phyloP scores from a whole-genome alignment of 2,888 invertebrate genomes.

The Phengaris alcon region DNA sequence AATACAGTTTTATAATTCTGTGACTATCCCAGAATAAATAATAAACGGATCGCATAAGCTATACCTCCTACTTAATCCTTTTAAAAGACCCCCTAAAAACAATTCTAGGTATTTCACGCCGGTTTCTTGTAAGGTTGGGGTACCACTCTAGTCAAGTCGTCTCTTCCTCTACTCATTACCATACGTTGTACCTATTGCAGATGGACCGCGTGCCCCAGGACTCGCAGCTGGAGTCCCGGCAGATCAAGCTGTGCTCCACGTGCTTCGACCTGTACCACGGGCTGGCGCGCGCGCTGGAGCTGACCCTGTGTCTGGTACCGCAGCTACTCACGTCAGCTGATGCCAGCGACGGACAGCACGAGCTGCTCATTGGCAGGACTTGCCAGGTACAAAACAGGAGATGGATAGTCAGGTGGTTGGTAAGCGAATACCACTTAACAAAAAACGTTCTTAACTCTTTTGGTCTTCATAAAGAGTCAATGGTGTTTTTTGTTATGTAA shows the following conservation, averaged over 20 bases:
- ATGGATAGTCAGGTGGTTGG: constrained; percentile 48
- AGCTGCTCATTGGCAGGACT: constrained; percentile 83
- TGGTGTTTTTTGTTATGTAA: no score
- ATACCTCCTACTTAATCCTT: no score
- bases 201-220: constrained; percentile 66
- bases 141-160: no score
- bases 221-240: constrained; percentile 83
- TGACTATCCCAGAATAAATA: no score
- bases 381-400: constrained; percentile 76
- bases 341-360: constrained; percentile 81
- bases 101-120: no score
- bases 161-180: no score
- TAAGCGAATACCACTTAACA: no score
- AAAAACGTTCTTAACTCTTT: no score
- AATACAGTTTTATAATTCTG: background rate
- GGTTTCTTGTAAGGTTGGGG: no score
- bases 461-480: no score
- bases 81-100: no score
- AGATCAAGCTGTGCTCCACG: constrained; percentile 89
- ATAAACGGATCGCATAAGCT: no score
- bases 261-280: constrained; percentile 90
- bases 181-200: constrained; percentile 41
- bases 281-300: constrained; percentile 87
- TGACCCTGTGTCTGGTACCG: constrained; percentile 84
- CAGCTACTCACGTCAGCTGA: constrained; percentile 82